These are phyloP conservation scores for Ochropleura leucogaster DNA, from an alignment of 2,888 invertebrate species.

Conservation along the genomic window DNA sequence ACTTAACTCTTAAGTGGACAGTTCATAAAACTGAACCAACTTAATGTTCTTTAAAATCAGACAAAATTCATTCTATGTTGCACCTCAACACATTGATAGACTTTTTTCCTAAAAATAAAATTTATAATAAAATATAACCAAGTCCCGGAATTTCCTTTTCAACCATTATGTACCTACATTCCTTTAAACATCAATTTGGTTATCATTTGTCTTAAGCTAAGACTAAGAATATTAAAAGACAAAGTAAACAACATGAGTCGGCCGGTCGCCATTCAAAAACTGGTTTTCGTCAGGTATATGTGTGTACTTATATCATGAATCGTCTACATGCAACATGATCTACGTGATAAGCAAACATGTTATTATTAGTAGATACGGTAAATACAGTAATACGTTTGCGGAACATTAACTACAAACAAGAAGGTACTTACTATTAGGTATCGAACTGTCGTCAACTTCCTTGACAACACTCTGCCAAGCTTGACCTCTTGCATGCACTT, in stretches of 20 bases:
- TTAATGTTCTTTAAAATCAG: neutral
- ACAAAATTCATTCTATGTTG: neutral
- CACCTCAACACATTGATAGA: neutral
- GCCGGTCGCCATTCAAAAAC: conserved; percentile 26
- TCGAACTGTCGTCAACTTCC: conserved; percentile 76
- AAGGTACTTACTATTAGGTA: conserved; percentile 80
- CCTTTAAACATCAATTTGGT: no score
- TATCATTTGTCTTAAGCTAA: neutral
- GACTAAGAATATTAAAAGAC: neutral
- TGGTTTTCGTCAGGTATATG: conserved; percentile 7
- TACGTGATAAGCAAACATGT: neutral
- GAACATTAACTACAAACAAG: neutral
- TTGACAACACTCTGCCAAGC: conserved; percentile 85
- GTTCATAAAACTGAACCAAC: neutral
- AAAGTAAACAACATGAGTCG: neutral
- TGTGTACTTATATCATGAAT: neutral
- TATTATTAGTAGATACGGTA: neutral
- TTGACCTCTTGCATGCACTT: conserved; percentile 80
- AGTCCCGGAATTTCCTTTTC: neutral
- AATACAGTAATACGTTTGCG: neutral
- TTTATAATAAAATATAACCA: no score
- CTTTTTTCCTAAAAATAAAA: neutral
- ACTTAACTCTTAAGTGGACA: neutral
- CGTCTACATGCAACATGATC: neutral
- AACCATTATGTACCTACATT: neutral